Conservation (phyloP, 2,888 invertebrate species). For the Reticulitermes lucifugus region DNA sequence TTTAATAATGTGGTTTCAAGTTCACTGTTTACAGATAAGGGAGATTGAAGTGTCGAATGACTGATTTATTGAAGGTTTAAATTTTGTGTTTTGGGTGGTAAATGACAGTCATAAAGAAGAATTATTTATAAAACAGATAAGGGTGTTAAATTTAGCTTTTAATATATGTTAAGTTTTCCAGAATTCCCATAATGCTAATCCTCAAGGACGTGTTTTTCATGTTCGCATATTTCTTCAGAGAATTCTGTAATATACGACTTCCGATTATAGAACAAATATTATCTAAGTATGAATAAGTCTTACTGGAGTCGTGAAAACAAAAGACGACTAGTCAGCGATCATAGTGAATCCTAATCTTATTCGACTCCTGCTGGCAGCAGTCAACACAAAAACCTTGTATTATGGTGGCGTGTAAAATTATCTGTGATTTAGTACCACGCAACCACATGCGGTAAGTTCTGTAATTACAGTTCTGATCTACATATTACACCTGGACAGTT, state of each 20-base stretch:
- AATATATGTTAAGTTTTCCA: too few relatives aligned
- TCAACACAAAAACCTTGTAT: background rate
- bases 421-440: conserved; percentile 18
- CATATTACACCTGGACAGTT: background rate
- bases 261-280: background rate
- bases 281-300: background rate
- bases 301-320: background rate
- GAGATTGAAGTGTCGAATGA: too few relatives aligned
- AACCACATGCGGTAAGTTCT: background rate
- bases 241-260: background rate
- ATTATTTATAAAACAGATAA: too few relatives aligned
- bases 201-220: too few relatives aligned
- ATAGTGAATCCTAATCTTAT: background rate
- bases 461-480: conserved; percentile 24
- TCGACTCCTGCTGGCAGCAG: conserved; percentile 12
- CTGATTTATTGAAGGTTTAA: too few relatives aligned
- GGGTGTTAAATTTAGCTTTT: too few relatives aligned
- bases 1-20: too few relatives aligned
- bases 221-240: background rate
- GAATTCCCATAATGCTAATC: too few relatives aligned
- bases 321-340: background rate
- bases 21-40: too few relatives aligned
- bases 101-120: too few relatives aligned
- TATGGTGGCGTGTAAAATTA: conserved; percentile 19
- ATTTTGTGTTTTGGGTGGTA: too few relatives aligned